Base-by-base conservation (phyloP, 2,797 vertebrate genomes). In the Neosalanx taihuensis region DNA sequence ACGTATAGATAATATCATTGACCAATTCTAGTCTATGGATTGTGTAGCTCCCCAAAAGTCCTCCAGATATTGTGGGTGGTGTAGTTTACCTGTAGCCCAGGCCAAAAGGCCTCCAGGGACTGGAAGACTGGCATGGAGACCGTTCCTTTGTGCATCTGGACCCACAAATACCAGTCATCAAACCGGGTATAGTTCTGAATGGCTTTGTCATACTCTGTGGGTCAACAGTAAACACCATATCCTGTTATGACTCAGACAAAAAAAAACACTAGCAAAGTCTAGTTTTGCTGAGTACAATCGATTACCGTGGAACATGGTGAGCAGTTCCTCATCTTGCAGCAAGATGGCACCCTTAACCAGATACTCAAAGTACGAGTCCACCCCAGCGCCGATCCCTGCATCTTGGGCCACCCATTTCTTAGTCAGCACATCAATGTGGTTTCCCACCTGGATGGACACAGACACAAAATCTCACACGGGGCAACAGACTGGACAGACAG, bases 161-260 rank as follows among this genome's bases (percentile, higher is more conserved):
- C 97, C 97, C 97, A 99, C 64, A 99, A 92, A 83, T 99, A 98
- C 97, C 97, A 99, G 91, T 99, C 97, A 72, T 99, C 97, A 29
- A 97, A 98, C 63, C 94, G 95, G 1, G 96, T 99, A 85, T 97
- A 98, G 90, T 99, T 99, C 91, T 94, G 94, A 75, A 99, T 95
- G 77, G 96, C 94, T 83, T 90, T 92, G 81, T 97, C 94, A 76
- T 95, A 98, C 41, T 97, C 97, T 99, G 88, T 37, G 82, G 63
- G 60, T n/a, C 51, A 56, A 56, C 51, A 56, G 51, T 18, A 56
- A 56, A 56, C 17, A 56, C 6, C 51, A 56, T n/a, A n/a, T n/a
- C 5, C 15, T 56, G 15, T 56, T 17, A 56, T 7, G n/a, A 2
- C 18, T 0, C 17, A n/a, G 51, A 56, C 51, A 12, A 26, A 26